Percentiles rank a stretch among this genome's conserved stretches.
These are phyloP conservation scores for Lycodopsis pacificus DNA, from an alignment of 2,797 vertebrate species.

Conservation along the genomic window DNA sequence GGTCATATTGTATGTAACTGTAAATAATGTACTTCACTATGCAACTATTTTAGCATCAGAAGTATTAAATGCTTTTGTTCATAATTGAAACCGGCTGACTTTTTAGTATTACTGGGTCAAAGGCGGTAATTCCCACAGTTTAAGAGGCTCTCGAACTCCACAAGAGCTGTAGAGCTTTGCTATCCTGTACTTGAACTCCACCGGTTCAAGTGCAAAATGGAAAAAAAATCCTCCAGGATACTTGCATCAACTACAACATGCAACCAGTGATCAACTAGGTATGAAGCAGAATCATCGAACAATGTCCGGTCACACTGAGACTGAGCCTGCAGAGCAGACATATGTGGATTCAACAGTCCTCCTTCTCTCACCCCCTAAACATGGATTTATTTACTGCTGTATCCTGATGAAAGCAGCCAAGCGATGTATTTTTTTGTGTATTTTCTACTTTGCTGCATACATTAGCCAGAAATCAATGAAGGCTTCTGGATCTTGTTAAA, in stretches of 20 bases:
- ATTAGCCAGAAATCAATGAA: constrained; percentile 65
- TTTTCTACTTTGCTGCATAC: constrained; percentile 53
- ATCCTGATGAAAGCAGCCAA: constrained; percentile 37
- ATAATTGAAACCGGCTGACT: no score
- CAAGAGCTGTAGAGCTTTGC: not conserved
- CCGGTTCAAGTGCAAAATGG: not conserved
- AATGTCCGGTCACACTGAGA: not conserved
- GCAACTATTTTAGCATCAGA: no score
- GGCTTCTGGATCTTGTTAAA: constrained; percentile 55
- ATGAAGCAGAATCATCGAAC: not conserved
- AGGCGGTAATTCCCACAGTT: no score
- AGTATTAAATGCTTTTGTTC: no score
- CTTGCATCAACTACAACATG: not conserved
- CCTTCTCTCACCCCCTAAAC: constrained; percentile 15
- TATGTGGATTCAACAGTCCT: constrained; percentile 11
- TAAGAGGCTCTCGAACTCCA: no score
- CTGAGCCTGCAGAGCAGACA: not conserved
- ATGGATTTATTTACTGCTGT: constrained; percentile 40
- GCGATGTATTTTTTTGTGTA: constrained; percentile 28
- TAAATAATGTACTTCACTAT: no score
- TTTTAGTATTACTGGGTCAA: no score
- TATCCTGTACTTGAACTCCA: not conserved
- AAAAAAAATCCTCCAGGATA: not conserved
- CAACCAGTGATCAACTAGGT: not conserved
- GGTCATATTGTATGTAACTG: no score